Evolutionary conservation across 1,140 invertebrate genomes (phyloP).

Genomic region (Drosophila orosa): DNA sequence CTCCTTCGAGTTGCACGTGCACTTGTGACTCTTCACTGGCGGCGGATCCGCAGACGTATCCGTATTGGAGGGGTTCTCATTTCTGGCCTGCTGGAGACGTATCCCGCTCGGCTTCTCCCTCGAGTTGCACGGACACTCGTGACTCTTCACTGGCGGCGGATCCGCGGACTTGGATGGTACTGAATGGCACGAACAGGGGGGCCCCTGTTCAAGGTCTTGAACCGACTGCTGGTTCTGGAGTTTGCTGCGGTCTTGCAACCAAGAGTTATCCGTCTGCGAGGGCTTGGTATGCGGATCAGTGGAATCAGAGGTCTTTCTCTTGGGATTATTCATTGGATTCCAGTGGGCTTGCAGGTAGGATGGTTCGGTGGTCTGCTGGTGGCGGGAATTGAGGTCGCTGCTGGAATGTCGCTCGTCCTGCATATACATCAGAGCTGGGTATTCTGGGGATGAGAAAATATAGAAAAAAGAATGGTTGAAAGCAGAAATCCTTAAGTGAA

Average conservation of each 20-base stretch:
- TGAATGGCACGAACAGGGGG: not conserved
- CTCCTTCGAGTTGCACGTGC: not conserved
- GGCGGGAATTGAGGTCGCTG: conserved; percentile 23
- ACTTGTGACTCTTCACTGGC: not conserved
- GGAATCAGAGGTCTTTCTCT: not conserved
- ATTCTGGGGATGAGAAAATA: conserved; percentile 28
- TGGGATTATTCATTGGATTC: not conserved
- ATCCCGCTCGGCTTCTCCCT: not conserved
- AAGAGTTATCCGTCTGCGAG: conserved; percentile 57
- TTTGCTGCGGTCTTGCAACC: conserved; percentile 17
- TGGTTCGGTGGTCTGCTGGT: conserved; percentile 56
- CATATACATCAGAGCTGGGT: conserved; percentile 71
- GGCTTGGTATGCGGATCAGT: conserved; percentile 17
- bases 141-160: conserved; percentile 12
- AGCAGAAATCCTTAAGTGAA: not conserved
- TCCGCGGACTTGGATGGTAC: conserved; percentile 27
- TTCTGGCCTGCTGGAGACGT: not conserved
- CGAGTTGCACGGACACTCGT: not conserved
- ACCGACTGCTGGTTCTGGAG: not conserved
- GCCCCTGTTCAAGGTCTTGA: not conserved
- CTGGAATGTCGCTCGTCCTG: conserved; percentile 53
- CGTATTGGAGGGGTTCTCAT: not conserved
- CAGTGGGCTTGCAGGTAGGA: conserved; percentile 48
- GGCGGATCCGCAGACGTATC: conserved; percentile 38
- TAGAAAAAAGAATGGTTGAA: conserved; percentile 6